A percentile compares a stretch with the other conserved stretches of the same genome.
These are phyloP conservation scores for Lipotes vexillifer DNA, from an alignment of 2,113 vertebrate genomes.

Conservation along the genomic window DNA sequence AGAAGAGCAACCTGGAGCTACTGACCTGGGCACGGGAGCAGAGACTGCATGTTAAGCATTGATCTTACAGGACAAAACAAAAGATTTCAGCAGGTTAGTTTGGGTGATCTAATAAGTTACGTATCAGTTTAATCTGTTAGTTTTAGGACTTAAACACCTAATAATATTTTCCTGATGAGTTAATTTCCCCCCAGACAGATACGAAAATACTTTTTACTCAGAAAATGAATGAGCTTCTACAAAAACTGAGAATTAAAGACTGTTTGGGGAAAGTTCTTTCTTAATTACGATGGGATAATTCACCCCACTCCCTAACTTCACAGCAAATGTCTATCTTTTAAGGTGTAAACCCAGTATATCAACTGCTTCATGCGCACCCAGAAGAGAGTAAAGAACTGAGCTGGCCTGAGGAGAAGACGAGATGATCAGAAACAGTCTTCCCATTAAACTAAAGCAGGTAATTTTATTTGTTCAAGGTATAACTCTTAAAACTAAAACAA, in stretches of 20 bases:
- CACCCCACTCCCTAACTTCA: slow-evolving; percentile 54
- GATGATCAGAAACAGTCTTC: slow-evolving; percentile 35
- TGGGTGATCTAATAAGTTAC: slow-evolving; percentile 15
- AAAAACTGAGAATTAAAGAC: slow-evolving; percentile 33
- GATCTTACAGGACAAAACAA: slow-evolving; percentile 2
- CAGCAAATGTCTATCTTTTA: neutral
- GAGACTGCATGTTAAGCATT: neutral
- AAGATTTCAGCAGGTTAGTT: slow-evolving; percentile 47
- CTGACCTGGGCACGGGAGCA: neutral
- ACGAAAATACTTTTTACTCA: slow-evolving; percentile 38
- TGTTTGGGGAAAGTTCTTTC: slow-evolving; percentile 18
- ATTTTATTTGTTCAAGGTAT: slow-evolving; percentile 56
- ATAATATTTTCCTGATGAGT: neutral
- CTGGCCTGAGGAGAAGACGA: slow-evolving; percentile 40
- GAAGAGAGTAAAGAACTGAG: slow-evolving; percentile 37
- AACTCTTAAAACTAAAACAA: slow-evolving; percentile 63
- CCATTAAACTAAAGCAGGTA: slow-evolving; percentile 38
- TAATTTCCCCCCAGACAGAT: neutral
- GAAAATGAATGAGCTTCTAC: slow-evolving; percentile 35
- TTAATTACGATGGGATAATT: neutral
- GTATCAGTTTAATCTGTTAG: slow-evolving; percentile 39
- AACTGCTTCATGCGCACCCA: neutral
- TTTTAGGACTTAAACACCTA: slow-evolving; percentile 41
- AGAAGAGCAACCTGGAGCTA: slow-evolving; percentile 29
- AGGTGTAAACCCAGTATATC: neutral